Evolutionary conservation across 1,140 invertebrate genomes (phyloP).

Genomic region (Danaus plexippus): DNA sequence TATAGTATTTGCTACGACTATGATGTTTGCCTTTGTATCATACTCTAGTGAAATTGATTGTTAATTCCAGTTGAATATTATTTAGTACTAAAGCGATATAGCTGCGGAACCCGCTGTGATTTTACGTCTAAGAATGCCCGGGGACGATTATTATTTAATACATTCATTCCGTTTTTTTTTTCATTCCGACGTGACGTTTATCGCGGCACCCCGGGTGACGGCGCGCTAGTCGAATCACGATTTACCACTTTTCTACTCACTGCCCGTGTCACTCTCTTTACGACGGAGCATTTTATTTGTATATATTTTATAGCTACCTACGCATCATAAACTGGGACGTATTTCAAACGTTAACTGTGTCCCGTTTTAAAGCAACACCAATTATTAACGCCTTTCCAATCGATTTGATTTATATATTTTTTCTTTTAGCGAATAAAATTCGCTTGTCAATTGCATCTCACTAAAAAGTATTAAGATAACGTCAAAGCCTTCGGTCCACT

Average conservation of each 20-base stretch:
- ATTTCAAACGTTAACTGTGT: slow-evolving; percentile 6
- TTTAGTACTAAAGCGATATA: neutral
- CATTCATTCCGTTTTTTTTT: slow-evolving; percentile 39
- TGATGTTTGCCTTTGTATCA: no score
- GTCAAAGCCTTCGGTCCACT: slow-evolving; percentile 12
- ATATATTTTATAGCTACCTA: slow-evolving; percentile 55
- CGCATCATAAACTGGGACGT: slow-evolving; percentile 35
- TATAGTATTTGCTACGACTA: no score
- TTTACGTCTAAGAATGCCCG: slow-evolving; percentile 11
- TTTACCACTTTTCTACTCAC: slow-evolving; percentile 57
- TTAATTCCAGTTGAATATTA: no score
- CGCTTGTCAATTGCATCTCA: neutral
- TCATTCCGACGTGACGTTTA: slow-evolving; percentile 65
- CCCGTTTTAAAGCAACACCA: neutral
- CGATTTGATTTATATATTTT: neutral
- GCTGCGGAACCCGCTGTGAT: slow-evolving; percentile 8
- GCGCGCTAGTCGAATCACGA: slow-evolving; percentile 50
- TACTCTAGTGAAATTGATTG: no score
- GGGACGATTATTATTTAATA: slow-evolving; percentile 45
- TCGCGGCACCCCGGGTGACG: slow-evolving; percentile 54
- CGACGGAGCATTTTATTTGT: slow-evolving; percentile 58
- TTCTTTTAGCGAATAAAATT: no score
- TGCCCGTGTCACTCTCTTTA: slow-evolving; percentile 62
- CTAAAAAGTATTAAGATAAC: slow-evolving; percentile 25
- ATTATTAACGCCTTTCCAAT: no score